Evolutionary conservation across 1,140 invertebrate species (phyloP).

Genomic region (Drosophila fuyamai): DNA sequence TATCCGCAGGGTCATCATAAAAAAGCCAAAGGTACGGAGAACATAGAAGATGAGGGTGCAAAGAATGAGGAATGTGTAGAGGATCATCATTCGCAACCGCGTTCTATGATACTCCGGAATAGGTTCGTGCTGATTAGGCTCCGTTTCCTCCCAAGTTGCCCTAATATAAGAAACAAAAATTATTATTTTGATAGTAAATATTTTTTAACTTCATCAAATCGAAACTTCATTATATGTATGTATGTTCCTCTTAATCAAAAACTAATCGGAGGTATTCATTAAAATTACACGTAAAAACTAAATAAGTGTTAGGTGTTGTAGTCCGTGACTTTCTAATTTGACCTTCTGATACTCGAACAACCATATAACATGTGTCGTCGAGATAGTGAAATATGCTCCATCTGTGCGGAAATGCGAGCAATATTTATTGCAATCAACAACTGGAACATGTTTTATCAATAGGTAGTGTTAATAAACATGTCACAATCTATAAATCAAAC

Average conservation of each 20-base stretch:
- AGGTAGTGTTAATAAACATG: conserved; percentile 2
- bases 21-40: conserved; percentile 89
- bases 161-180: conserved; percentile 7
- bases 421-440: conserved; percentile 45
- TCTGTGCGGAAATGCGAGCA: conserved; percentile 24
- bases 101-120: conserved; percentile 50
- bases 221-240: background rate
- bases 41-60: conserved; percentile 79
- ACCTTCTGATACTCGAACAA: conserved; percentile 12
- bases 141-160: conserved; percentile 82
- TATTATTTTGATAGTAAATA: conserved; percentile 23
- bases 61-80: conserved; percentile 69
- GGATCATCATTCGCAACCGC: conserved; percentile 48
- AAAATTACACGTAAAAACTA: background rate
- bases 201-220: too few relatives aligned
- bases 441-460: conserved; percentile 40
- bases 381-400: conserved; percentile 16
- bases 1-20: conserved; percentile 91
- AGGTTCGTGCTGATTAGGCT: conserved; percentile 60
- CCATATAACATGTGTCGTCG: conserved; percentile 26
- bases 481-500: conserved; percentile 11
- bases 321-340: background rate
- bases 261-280: background rate
- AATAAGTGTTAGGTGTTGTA: background rate
- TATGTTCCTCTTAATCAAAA: background rate